Conservation (phyloP, 2,113 vertebrate genomes). For the Neolamprologus tretocephalus region DNA sequence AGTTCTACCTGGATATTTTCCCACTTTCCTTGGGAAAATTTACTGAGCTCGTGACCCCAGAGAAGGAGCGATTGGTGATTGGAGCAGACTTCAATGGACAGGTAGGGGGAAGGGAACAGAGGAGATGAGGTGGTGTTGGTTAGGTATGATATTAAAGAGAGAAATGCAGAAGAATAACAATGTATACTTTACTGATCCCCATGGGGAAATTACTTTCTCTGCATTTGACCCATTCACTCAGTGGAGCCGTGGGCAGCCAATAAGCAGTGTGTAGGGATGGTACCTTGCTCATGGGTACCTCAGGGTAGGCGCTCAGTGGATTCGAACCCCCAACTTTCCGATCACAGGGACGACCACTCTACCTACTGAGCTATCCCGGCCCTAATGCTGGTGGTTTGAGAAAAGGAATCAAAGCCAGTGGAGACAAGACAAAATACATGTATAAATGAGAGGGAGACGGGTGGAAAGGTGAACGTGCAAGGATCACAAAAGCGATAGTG, state of each 20-base stretch:
- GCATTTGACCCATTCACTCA: neutral
- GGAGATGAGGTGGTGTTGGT: neutral
- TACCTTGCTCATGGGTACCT: neutral
- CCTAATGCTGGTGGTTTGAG: neutral
- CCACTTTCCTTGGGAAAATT: neutral
- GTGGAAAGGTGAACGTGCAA: neutral
- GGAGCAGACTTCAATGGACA: neutral
- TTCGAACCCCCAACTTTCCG: neutral
- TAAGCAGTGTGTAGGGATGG: fast-evolving
- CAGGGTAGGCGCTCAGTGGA: fast-evolving
- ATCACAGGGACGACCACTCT: neutral
- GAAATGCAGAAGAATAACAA: fast-evolving
- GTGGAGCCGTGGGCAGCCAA: neutral
- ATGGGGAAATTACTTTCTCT: neutral
- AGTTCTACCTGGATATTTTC: neutral
- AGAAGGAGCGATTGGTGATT: neutral
- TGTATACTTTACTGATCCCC: fast-evolving
- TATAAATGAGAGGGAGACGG: neutral
- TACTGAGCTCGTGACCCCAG: neutral
- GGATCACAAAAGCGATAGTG: fast-evolving
- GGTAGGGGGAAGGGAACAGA: neutral
- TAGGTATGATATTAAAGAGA: neutral
- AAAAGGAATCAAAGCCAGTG: neutral
- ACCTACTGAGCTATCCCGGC: fast-evolving
- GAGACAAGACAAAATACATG: neutral